These are phyloP conservation scores for Oryctes rhinoceros DNA, from an alignment of 1,140 invertebrate species.

Conservation along the genomic window DNA sequence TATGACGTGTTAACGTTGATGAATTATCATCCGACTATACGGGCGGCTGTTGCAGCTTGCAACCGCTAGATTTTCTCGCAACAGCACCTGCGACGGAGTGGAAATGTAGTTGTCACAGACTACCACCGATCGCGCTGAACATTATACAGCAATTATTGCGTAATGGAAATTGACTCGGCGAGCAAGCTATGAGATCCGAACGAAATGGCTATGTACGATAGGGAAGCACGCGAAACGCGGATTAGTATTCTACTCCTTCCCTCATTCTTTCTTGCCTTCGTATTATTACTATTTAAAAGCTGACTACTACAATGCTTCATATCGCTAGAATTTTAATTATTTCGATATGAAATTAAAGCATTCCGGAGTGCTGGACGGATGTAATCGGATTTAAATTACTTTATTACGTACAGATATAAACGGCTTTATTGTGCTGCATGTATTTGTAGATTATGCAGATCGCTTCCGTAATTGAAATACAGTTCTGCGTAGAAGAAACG, in stretches of 20 bases:
- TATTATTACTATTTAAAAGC: not conserved
- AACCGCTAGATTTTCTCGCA: not conserved
- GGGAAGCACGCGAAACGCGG: not conserved
- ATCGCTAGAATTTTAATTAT: not conserved
- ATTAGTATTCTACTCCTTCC: not conserved
- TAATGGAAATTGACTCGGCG: constrained; percentile 14
- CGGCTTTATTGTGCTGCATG: too few species aligned
- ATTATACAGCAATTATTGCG: constrained; percentile 7
- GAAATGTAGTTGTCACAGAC: not conserved
- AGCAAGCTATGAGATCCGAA: not conserved
- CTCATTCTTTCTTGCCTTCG: not conserved
- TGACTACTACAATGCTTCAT: not conserved
- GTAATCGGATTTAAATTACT: not conserved
- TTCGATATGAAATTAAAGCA: not conserved
- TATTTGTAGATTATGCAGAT: too few species aligned
- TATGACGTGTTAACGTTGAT: constrained; percentile 4
- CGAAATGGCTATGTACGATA: not conserved
- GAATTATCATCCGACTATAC: not conserved
- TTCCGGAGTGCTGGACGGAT: not conserved
- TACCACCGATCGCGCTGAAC: not conserved
- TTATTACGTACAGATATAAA: too few species aligned
- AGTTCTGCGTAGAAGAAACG: too few species aligned
- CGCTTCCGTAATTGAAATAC: too few species aligned
- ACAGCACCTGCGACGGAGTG: not conserved
- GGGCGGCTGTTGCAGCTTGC: not conserved